These are phyloP conservation scores for Campoletis sonorensis DNA, from an alignment of 1,140 invertebrate genomes.

Conservation along the genomic window DNA sequence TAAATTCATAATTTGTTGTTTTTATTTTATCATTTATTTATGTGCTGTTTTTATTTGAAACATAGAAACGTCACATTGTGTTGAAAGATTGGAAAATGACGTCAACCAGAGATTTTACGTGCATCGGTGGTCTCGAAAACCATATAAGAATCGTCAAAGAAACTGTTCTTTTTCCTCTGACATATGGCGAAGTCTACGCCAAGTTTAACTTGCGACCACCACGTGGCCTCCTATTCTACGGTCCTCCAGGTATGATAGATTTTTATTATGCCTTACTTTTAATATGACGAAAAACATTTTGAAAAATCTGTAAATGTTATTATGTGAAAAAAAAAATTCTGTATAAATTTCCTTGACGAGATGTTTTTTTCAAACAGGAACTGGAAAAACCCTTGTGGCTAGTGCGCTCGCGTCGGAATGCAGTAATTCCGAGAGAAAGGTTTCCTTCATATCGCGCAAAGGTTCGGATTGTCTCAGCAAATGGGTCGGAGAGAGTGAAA, in stretches of 20 bases:
- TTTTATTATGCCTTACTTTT: neutral
- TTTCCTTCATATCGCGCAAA: slow-evolving; percentile 77
- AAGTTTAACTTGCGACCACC: slow-evolving; percentile 84
- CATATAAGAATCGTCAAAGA: slow-evolving; percentile 85
- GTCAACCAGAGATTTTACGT: slow-evolving; percentile 73
- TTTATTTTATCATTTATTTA: neutral
- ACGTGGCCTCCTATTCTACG: slow-evolving; percentile 85
- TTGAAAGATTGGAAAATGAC: slow-evolving; percentile 60
- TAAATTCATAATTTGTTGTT: neutral
- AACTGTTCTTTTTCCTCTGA: slow-evolving; percentile 84
- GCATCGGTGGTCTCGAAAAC: slow-evolving; percentile 82
- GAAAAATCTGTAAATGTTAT: no score
- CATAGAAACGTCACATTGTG: no score
- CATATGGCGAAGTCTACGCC: slow-evolving; percentile 83
- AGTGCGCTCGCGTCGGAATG: slow-evolving; percentile 77
- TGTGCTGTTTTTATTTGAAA: neutral
- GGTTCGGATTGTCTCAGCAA: slow-evolving; percentile 78
- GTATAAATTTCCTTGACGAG: no score
- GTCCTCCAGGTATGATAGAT: slow-evolving; percentile 82
- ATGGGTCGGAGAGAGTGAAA: slow-evolving; percentile 78
- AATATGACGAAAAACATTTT: no score
- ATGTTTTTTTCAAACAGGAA: slow-evolving; percentile 68
- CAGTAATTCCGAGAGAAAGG: slow-evolving; percentile 75
- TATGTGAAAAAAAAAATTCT: no score
- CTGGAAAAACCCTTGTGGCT: slow-evolving; percentile 78